A percentile compares a stretch with the other conserved stretches of the same genome.
Evolutionary conservation across 2,797 vertebrate species (phyloP).

Genomic region (Etheostoma perlongum): DNA sequence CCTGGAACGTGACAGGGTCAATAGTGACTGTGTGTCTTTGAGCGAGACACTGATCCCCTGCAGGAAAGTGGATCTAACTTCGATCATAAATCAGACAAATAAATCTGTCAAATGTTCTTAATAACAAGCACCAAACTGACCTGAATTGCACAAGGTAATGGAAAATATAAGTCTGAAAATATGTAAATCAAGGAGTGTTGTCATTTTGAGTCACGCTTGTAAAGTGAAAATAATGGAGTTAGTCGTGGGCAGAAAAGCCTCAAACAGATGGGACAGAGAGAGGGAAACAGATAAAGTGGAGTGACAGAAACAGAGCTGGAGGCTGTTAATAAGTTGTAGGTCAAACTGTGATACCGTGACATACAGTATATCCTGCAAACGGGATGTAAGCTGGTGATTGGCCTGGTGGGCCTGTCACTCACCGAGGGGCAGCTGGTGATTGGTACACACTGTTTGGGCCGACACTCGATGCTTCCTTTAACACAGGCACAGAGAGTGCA

Average conservation of each 20-base stretch:
- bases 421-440: constrained; percentile 93
- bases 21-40: background rate
- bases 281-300: constrained; percentile 6
- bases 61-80: background rate
- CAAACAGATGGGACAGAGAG: background rate
- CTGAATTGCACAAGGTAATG: background rate
- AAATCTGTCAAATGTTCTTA: background rate
- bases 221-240: constrained; percentile 31
- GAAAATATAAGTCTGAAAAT: background rate
- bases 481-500: constrained; percentile 95
- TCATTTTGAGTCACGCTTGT: constrained; percentile 32
- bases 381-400: constrained; percentile 18
- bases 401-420: constrained; percentile 59
- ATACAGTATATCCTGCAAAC: background rate
- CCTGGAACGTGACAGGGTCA: background rate
- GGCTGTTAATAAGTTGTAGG: background rate
- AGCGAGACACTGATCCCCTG: background rate
- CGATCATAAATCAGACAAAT: background rate
- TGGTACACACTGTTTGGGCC: constrained; percentile 93
- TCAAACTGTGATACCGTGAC: background rate
- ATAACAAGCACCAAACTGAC: background rate
- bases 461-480: constrained; percentile 92
- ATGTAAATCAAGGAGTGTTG: constrained; percentile 38
- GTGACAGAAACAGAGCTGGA: constrained; percentile 5
- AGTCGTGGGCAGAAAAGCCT: constrained; percentile 54